Percentiles rank a stretch among this genome's conserved stretches.
These are phyloP conservation scores for Oreocharis arfaki DNA, from an alignment of 2,113 vertebrate species.

Conservation along the genomic window DNA sequence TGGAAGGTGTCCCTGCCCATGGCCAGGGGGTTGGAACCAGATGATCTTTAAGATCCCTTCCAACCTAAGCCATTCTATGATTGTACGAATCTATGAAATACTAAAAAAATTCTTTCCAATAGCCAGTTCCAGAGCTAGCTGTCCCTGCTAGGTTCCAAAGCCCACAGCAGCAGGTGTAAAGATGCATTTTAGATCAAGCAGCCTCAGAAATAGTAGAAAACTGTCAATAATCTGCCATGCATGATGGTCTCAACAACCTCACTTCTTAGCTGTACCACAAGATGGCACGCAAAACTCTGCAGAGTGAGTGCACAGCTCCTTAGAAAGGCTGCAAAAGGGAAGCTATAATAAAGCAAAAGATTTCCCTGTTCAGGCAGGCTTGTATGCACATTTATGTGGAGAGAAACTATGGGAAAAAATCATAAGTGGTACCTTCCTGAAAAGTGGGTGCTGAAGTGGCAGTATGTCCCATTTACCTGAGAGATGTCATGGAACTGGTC, in stretches of 20 bases:
- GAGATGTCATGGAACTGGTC: neutral
- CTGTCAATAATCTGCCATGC: neutral
- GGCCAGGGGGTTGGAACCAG: neutral
- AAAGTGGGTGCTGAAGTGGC: neutral
- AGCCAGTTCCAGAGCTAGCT: neutral
- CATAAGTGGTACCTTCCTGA: neutral
- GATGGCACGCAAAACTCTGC: neutral
- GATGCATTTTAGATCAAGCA: neutral
- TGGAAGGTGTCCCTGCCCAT: neutral
- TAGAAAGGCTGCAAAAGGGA: neutral
- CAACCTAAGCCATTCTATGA: neutral
- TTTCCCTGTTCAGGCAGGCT: neutral
- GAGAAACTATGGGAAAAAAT: neutral
- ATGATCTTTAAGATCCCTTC: neutral
- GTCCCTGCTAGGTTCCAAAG: neutral
- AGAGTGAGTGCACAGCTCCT: neutral
- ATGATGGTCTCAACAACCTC: neutral
- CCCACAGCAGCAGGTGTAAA: neutral
- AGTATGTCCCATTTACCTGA: neutral
- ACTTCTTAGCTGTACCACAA: slow-evolving; percentile 12
- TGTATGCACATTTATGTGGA: neutral
- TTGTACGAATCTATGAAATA: neutral
- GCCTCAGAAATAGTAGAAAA: neutral
- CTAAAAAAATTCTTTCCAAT: neutral
- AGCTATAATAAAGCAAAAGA: neutral